A percentile compares a stretch with the other conserved stretches of the same genome.
These are phyloP conservation scores for Falco biarmicus DNA, from an alignment of 2,797 vertebrate genomes.

Conservation along the genomic window DNA sequence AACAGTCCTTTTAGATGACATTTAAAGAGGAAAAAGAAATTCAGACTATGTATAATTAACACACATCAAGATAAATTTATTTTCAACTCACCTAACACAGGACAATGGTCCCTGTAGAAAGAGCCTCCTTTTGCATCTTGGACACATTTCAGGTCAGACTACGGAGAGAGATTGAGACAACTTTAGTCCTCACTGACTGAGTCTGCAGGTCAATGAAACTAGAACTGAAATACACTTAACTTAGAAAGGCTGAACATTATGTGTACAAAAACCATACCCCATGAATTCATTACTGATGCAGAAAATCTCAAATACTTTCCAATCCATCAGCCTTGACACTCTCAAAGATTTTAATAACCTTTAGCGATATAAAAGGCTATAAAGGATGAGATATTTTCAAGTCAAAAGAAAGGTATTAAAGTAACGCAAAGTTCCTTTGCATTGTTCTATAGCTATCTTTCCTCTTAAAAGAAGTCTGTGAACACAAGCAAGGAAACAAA, in stretches of 20 bases:
- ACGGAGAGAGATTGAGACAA: slow-evolving; percentile 41
- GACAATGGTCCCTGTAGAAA: slow-evolving; percentile 99
- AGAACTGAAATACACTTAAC: neutral
- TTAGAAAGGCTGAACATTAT: neutral
- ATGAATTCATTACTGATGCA: neutral
- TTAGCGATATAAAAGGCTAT: neutral
- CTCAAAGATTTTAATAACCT: neutral
- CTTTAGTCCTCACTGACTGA: neutral
- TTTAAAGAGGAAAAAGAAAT: neutral
- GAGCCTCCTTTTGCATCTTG: slow-evolving; percentile 99
- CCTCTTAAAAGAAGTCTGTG: neutral
- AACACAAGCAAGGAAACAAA: neutral
- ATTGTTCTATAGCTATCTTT: neutral
- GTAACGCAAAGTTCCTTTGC: neutral
- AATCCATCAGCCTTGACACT: neutral
- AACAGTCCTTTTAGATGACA: neutral
- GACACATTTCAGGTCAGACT: slow-evolving; percentile 99
- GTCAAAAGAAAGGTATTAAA: neutral
- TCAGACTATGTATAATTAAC: neutral
- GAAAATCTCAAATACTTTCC: neutral
- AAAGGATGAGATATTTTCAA: neutral
- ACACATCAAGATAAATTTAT: neutral
- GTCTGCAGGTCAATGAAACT: neutral
- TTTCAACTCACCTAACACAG: slow-evolving; percentile 92
- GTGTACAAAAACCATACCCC: neutral